Percentiles rank a stretch among this genome's conserved stretches.
phyloP scores from a whole-genome alignment of 2,113 vertebrate genomes.

The Geothlypis trichas region DNA sequence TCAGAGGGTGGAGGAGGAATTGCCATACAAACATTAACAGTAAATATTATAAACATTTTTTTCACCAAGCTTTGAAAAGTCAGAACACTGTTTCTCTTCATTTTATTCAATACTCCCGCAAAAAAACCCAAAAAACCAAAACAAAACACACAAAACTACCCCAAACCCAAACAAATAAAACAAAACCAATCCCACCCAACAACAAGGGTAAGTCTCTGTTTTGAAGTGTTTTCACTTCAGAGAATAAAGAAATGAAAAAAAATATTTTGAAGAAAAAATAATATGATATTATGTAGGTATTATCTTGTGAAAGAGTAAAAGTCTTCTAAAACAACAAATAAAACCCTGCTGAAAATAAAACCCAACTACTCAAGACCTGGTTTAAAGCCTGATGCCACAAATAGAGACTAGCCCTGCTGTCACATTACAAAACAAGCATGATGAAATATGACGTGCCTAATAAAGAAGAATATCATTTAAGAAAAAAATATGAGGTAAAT shows the following conservation, averaged over 20 bases:
- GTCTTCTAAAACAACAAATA: neutral
- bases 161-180: neutral
- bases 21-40: neutral
- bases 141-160: neutral
- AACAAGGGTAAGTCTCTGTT: neutral
- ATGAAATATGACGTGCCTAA: neutral
- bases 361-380: neutral
- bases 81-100: neutral
- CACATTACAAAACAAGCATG: neutral
- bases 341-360: neutral
- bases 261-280: neutral
- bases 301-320: neutral
- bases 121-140: neutral
- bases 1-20: neutral
- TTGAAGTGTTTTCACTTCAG: neutral
- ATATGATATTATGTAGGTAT: neutral
- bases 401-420: neutral
- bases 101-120: neutral
- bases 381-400: neutral
- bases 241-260: neutral
- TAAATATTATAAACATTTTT: neutral
- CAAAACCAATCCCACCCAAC: rapidly evolving
- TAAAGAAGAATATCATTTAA: neutral
- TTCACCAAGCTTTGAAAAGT: neutral
- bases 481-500: neutral